phyloP scores from a whole-genome alignment of 2,888 invertebrate species.

The Yponomeuta evonymella region DNA sequence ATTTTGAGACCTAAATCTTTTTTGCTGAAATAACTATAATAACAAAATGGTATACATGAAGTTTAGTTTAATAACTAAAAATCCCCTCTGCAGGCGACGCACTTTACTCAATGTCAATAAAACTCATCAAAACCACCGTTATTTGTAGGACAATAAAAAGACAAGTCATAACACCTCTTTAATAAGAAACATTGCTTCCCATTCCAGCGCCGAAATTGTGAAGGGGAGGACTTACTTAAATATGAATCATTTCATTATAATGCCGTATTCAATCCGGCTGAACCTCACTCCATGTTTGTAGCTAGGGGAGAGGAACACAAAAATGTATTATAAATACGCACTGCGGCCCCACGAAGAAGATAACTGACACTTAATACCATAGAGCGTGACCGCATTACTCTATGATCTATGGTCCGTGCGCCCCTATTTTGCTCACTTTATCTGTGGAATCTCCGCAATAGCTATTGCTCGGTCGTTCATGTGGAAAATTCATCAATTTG shows the following conservation, averaged over 20 bases:
- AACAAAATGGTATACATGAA: too few species aligned
- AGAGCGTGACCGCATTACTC: conserved; percentile 74
- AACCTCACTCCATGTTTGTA: conserved; percentile 72
- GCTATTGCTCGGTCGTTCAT: not conserved
- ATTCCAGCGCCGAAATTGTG: conserved; percentile 47
- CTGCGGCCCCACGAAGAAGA: conserved; percentile 70
- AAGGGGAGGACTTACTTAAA: conserved; percentile 74
- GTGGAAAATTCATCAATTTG: conserved; percentile 2
- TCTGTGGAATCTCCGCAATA: conserved; percentile 49
- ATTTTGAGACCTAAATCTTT: too few species aligned
- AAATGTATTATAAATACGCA: conserved; percentile 56
- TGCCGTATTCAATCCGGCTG: conserved; percentile 74
- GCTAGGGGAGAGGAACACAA: conserved; percentile 65
- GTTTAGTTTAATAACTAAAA: too few species aligned
- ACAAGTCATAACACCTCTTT: conserved; percentile 67
- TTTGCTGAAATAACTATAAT: too few species aligned
- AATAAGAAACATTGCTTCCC: conserved; percentile 74
- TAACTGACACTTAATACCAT: conserved; percentile 75
- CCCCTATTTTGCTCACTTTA: conserved; percentile 33
- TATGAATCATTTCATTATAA: conserved; percentile 77
- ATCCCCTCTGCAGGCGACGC: too few species aligned
- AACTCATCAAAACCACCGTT: not conserved
- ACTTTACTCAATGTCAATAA: not conserved
- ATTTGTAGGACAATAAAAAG: conserved; percentile 47
- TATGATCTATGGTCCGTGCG: conserved; percentile 66